Conservation (phyloP, 1,140 invertebrate genomes). For the Pseudoatta argentina region DNA sequence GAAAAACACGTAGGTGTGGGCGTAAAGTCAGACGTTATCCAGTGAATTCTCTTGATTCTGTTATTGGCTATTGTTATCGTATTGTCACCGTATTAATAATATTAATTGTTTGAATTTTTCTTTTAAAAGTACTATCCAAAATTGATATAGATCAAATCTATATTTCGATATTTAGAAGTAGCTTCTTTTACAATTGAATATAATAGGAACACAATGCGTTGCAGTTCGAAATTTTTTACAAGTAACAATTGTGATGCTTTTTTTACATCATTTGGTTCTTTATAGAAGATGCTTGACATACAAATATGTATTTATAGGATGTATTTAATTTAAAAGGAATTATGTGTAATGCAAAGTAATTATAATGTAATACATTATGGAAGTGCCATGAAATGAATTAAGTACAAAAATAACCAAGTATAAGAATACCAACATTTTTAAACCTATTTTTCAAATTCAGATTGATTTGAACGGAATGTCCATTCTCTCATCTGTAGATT, state of each 20-base stretch:
- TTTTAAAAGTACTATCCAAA: not conserved
- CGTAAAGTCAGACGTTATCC: conserved; percentile 11
- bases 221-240: too few species aligned
- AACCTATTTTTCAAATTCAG: not conserved
- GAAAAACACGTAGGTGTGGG: conserved; percentile 41
- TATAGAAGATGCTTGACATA: too few species aligned
- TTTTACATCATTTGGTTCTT: too few species aligned
- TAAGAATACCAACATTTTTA: not conserved
- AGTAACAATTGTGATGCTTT: too few species aligned
- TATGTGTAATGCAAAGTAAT: too few species aligned
- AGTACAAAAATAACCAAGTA: not conserved
- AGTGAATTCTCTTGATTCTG: not conserved
- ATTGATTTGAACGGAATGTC: not conserved
- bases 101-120: not conserved
- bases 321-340: too few species aligned
- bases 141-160: not conserved
- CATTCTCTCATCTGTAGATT: not conserved
- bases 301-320: too few species aligned
- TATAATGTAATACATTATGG: too few species aligned
- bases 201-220: too few species aligned
- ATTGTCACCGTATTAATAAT: too few species aligned
- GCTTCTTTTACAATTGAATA: not conserved
- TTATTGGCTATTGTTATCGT: conserved; percentile 22
- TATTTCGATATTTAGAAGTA: not conserved
- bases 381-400: not conserved